Evolutionary conservation across 2,113 vertebrate species (phyloP).

Genomic region (human (Homo sapiens)): GRCh38 chr16:6095001-6095500

Average conservation of each 20-base stretch:
- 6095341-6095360: not conserved
- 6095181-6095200: not conserved
- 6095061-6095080: too few species aligned
- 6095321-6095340: not conserved
- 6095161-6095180: not conserved
- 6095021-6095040: too few species aligned
- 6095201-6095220: not conserved
- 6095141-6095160: not conserved
- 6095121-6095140: too few species aligned
- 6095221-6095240: slow-evolving; percentile 12
- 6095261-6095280: not conserved
- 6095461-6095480: not conserved
- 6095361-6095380: not conserved
- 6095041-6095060: too few species aligned
- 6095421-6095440: not conserved
- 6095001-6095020: too few species aligned
- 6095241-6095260: not conserved
- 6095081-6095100: not conserved
- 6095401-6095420: fast-evolving
- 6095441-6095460: not conserved
- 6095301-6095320: too few species aligned
- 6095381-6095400: not conserved
- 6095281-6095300: not conserved
- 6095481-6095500: not conserved
- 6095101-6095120: not conserved